These are phyloP conservation scores for Phaetusa simplex DNA, from an alignment of 2,113 vertebrate genomes.

Conservation along the genomic window DNA sequence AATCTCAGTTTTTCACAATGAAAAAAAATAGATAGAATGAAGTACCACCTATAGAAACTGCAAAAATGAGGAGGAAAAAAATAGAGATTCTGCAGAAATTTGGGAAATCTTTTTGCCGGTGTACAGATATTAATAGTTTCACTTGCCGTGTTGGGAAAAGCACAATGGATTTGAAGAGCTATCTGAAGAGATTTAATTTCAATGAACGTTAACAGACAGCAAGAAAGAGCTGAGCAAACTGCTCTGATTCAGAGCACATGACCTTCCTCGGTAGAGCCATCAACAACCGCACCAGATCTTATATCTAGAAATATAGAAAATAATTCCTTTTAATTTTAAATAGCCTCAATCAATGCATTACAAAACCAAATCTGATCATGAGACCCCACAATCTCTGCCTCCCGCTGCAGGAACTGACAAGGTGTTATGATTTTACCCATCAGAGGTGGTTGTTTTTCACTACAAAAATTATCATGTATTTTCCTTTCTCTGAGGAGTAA, in stretches of 20 bases:
- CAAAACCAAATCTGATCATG: not conserved
- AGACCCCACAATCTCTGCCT: not conserved
- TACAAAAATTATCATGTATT: conserved; percentile 22
- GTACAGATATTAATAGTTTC: conserved; percentile 4
- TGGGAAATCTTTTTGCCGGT: not conserved
- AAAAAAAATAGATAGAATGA: not conserved
- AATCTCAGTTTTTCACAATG: not conserved
- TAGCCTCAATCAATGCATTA: not conserved
- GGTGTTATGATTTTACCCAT: not conserved
- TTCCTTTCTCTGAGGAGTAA: conserved; percentile 50
- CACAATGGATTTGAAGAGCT: not conserved
- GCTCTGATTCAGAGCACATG: not conserved
- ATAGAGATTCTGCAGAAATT: not conserved
- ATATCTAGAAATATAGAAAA: not conserved
- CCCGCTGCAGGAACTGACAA: not conserved
- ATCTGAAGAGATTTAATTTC: conserved; percentile 18
- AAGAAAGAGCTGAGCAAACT: not conserved
- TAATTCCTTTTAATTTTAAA: not conserved
- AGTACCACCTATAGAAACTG: not conserved
- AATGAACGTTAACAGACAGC: not conserved
- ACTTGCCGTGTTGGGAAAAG: not conserved
- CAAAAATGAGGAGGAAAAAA: not conserved
- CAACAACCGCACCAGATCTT: not conserved
- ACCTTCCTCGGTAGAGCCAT: not conserved
- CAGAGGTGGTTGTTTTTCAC: conserved; percentile 12